Base-by-base conservation (phyloP, 2,113 vertebrate genomes). In the Geococcyx californianus region DNA sequence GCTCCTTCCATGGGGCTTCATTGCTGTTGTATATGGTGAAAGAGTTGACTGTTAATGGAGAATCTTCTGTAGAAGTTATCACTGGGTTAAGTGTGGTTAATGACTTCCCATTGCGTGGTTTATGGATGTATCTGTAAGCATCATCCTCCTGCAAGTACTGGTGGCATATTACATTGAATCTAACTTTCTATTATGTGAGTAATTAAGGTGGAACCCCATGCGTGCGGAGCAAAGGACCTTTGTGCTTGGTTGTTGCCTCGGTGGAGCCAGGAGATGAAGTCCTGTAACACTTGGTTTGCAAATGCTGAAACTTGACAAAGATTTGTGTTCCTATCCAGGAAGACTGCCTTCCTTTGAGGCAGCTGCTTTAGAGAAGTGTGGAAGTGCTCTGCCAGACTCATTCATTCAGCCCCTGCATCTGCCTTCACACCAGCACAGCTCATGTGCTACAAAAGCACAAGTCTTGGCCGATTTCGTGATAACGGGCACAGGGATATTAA, bases 261-360 rank as follows among this genome's bases (percentile, higher is more conserved):
- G 86, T 54, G 66, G 42, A 33, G 12, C 24, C 55, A 52, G 55
- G 45, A 56, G 60, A 20, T 4, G 58, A 67, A 66, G 51, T 68
- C 44, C n/a, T 33, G 5, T 25, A 58, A 6, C 8, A 7, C 21
- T 89, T 45, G 52, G 3, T 58, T 93, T 83, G 76, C 79, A 94
- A 40, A 87, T 52, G 59, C 20, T 80, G 90, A 93, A 95, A 96
- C 40, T 28, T 86, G 79, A 86, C 88, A 90, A 60, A 42, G 34
- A 81, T 90, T 96, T 84, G 70, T 92, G 58, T 18, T 73, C 18
- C 26, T 56, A 16, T 19, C 49, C 10, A 5, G 70, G 45, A 70
- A 80, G 88, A 87, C 36, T 78, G 88, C 70, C 89, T 91, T 45
- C 18, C 68, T 95, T 84, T 68, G 84, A 58, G 66, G 67, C 26